Percentiles rank a stretch among this genome's conserved stretches.
Conservation (phyloP, 2,797 vertebrate genomes). For the Anguilla pacifica region DNA sequence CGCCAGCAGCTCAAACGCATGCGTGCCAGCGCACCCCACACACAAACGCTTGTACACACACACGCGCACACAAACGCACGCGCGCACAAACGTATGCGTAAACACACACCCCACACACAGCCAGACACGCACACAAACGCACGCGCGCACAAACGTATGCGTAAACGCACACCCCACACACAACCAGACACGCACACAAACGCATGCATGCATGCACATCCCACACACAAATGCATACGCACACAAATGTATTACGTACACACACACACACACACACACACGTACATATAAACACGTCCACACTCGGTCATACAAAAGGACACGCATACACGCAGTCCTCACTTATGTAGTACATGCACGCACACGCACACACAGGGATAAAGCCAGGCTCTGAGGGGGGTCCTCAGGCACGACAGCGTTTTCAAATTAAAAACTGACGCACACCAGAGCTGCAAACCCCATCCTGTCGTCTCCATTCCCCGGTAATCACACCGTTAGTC, state of each 20-base stretch:
- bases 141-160: too few relatives aligned
- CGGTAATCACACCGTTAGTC: neutral
- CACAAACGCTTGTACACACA: neutral
- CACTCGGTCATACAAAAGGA: too few relatives aligned
- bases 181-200: neutral
- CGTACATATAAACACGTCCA: too few relatives aligned
- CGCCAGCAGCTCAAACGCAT: neutral
- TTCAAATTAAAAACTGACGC: neutral
- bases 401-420: neutral
- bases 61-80: too few relatives aligned
- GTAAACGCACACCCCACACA: too few relatives aligned
- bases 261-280: neutral
- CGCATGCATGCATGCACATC: too few relatives aligned
- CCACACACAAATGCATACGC: too few relatives aligned
- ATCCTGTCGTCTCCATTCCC: neutral
- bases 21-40: neutral
- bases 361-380: too few relatives aligned
- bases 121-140: too few relatives aligned
- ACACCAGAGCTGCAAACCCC: neutral
- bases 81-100: neutral
- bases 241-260: too few relatives aligned
- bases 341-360: too few relatives aligned
- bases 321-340: too few relatives aligned
- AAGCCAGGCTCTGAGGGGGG: neutral
- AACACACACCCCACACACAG: neutral